Evolutionary conservation across 2,888 invertebrate genomes (phyloP), one percentile per base, ranked within the genome.

Genomic region (Morpho deidamia): DNA sequence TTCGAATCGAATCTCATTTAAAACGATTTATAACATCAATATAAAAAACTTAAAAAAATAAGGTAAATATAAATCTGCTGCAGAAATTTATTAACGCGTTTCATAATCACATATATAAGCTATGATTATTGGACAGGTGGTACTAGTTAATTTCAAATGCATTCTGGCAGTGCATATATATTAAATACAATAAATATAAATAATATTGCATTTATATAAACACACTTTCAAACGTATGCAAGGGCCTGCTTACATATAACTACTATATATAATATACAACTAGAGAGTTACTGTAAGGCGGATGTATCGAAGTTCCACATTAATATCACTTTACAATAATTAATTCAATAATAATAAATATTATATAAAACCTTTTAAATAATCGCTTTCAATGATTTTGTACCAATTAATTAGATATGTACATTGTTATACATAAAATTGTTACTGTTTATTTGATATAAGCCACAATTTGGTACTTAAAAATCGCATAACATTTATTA

Each of bases 221-320:
- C 40, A 47, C 40, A 47, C 39, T 33, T 12, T 8, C 12, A 49
- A 42, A 53, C 44, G 67, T 75, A 78, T 74, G 76, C 79, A 79
- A 82, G 82, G 72, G 68, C 81, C 82, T 67, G 82, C 82, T 77
- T 76, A 78, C 78, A 79, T 64, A 59, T 37, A 43, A 14, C 38
- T 53, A n/a, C 12, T 11, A 33, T 37, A 48, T 8, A 42, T 41
- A 46, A 53, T n/a, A 32, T 32, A 33, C n/a, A 33, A 34, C 7
- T n/a, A n/a, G n/a, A 38, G 39, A 35, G 44, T 47, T 12, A 47
- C 10, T 53, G 11, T 38, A 10, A 41, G 56, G 51, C 44, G 51
- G 11, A 63, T 65, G 66, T 61, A 61, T 68, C 62, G 53, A 35
- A 38, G 62, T 63, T 69, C 70, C 70, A 71, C 68, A 66, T 68